Percentiles rank a stretch among this genome's conserved stretches.
Conservation (phyloP, 2,888 invertebrate genomes). For the Philhelius pedissequus region DNA sequence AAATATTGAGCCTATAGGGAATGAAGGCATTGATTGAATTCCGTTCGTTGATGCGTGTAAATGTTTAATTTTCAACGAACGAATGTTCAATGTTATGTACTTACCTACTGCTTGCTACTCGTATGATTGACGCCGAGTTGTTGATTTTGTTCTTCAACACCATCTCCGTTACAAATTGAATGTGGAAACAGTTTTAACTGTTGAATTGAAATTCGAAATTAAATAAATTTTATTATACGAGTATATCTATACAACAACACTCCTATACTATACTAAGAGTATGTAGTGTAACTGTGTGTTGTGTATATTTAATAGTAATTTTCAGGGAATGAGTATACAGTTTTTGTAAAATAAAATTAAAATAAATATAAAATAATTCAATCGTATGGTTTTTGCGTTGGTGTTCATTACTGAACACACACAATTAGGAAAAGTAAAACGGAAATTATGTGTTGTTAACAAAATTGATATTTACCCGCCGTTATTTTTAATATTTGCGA, state of each 20-base stretch:
- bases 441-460: slow-evolving; percentile 17
- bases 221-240: slow-evolving; percentile 9
- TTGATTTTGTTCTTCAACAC: slow-evolving; percentile 63
- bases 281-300: not conserved
- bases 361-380: too few relatives aligned
- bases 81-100: not conserved
- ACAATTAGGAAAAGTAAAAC: slow-evolving; percentile 18
- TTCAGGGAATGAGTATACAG: not conserved
- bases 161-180: slow-evolving; percentile 52
- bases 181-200: slow-evolving; percentile 52
- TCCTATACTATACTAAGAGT: not conserved
- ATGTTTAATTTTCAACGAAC: slow-evolving; percentile 55
- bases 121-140: slow-evolving; percentile 54
- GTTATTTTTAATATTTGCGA: not conserved
- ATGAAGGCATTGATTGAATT: slow-evolving; percentile 61
- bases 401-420: slow-evolving; percentile 9
- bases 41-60: slow-evolving; percentile 46
- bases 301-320: not conserved
- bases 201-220: slow-evolving; percentile 40
- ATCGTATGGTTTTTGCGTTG: not conserved
- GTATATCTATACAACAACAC: too few relatives aligned
- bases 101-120: too few relatives aligned
- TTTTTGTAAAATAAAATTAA: slow-evolving; percentile 4
- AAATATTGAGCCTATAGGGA: slow-evolving; percentile 53
- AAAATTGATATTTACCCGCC: slow-evolving; percentile 2